Evolutionary conservation across 2,797 vertebrate genomes (phyloP).

Genomic region (Lacerta viridis): DNA sequence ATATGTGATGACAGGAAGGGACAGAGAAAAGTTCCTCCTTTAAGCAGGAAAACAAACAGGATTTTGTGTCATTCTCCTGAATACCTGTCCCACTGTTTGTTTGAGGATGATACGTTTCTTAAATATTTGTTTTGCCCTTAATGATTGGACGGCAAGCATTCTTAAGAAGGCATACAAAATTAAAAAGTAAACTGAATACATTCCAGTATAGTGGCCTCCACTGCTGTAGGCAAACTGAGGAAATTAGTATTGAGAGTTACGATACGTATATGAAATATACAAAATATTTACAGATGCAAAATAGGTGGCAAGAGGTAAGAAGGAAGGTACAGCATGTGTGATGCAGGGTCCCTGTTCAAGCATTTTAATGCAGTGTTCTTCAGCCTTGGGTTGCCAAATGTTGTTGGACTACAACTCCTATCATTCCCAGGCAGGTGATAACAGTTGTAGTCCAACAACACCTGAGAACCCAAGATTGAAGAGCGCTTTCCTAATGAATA

Average conservation of each 20-base stretch:
- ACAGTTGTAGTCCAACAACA: too few relatives aligned
- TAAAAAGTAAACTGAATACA: too few relatives aligned
- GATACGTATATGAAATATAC: neutral
- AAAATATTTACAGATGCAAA: neutral
- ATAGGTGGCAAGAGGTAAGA: neutral
- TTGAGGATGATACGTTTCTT: neutral
- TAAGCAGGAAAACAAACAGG: neutral
- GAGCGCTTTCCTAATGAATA: neutral
- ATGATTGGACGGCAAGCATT: neutral
- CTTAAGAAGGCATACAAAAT: neutral
- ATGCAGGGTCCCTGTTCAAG: neutral
- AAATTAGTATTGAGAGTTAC: neutral
- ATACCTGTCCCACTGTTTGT: neutral
- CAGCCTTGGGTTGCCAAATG: too few relatives aligned
- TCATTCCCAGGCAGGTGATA: too few relatives aligned
- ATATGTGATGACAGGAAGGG: neutral
- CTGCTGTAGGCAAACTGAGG: neutral
- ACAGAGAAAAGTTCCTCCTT: neutral
- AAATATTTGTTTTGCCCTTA: slow-evolving; percentile 8
- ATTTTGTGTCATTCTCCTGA: neutral
- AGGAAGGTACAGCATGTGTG: neutral
- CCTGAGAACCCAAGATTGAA: too few relatives aligned
- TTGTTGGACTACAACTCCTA: too few relatives aligned
- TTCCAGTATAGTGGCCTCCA: neutral
- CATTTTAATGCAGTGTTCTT: neutral